Evolutionary conservation across 2,888 invertebrate species (phyloP).

Genomic region (Drosophila merina): DNA sequence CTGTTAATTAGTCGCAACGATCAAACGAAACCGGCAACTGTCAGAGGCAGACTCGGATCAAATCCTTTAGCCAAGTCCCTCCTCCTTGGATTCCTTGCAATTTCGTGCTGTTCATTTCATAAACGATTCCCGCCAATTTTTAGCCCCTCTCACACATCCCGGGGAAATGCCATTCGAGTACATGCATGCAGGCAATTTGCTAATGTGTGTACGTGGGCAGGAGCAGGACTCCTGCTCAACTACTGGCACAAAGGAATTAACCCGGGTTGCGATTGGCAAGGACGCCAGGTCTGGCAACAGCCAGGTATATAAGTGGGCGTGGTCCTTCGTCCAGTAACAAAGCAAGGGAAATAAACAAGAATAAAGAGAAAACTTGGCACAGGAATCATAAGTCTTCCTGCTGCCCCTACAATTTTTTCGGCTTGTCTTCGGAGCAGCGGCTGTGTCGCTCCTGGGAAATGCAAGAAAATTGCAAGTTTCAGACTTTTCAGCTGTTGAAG

Average conservation of each 20-base stretch:
- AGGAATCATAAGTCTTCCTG: slow-evolving; percentile 57
- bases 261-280: slow-evolving; percentile 19
- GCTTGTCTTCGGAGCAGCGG: slow-evolving; percentile 42
- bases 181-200: slow-evolving; percentile 64
- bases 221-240: slow-evolving; percentile 43
- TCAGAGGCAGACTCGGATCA: slow-evolving; percentile 5
- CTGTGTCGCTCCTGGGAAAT: slow-evolving; percentile 43
- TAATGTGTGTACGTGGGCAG: slow-evolving; percentile 58
- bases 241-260: slow-evolving; percentile 62
- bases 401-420: slow-evolving; percentile 18
- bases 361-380: slow-evolving; percentile 58
- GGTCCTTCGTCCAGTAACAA: slow-evolving; percentile 20
- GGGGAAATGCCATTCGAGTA: slow-evolving; percentile 23
- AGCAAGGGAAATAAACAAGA: slow-evolving; percentile 36
- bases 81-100: not conserved
- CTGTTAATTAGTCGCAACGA: slow-evolving; percentile 31
- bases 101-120: slow-evolving; percentile 46
- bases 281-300: slow-evolving; percentile 53
- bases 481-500: slow-evolving; percentile 48
- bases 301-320: slow-evolving; percentile 55
- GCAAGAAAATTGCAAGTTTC: slow-evolving; percentile 52
- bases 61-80: not conserved
- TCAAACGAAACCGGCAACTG: slow-evolving; percentile 29
- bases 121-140: slow-evolving; percentile 53
- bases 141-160: slow-evolving; percentile 29